Base-by-base conservation (phyloP, 2,888 invertebrate species). In the Operophtera brumata region DNA sequence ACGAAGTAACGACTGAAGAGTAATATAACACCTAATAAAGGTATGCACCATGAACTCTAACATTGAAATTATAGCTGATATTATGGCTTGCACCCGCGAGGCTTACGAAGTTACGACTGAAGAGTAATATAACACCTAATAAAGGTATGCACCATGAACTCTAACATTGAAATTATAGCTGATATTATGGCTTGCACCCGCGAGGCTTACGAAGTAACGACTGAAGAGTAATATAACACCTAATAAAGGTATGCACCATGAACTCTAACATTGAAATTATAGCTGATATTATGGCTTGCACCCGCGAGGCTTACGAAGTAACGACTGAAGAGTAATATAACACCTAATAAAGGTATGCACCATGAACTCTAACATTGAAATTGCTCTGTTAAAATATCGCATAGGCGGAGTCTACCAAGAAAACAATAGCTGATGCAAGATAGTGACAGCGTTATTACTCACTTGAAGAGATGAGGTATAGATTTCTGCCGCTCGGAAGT, bases 11-110 rank as follows among this genome's bases (percentile, higher is more conserved):
- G 28, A 51, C 39, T 30, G 32, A 3, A 54, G 49, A 46, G 54
- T 54, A 26, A 25, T 28, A 34, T 6, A 10, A 30, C 10, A 34
- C 11, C 10, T n/a, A n/a, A 34, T 11, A 34, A 11, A 6, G 10
- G 11, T 34, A 11, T 34, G n/a, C 1, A 11, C n/a, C 11, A 34
- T 34, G 34, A 34, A 34, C n/a, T 34, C 1, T n/a, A n/a, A n/a
- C n/a, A n/a, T n/a, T n/a, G n/a, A 47, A 45, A 51, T 48, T 54
- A 49, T 53, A 42, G 47, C 50, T 51, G 40, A 34, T n/a, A n/a
- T 51, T 48, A 54, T 51, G 47, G 45, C 43, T n/a, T 50, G 46
- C 41, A 45, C 47, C 35, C 46, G 35, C 39, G 42, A 25, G 43
- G 37, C 43, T 57, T 45, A 42, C 42, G 30, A 20, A 4, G 42